Evolutionary conservation across 92 coral and sea anemone genomes (phyloP), one percentile per base, ranked within the genome.

Genomic region (Epizoanthus ramosus): DNA sequence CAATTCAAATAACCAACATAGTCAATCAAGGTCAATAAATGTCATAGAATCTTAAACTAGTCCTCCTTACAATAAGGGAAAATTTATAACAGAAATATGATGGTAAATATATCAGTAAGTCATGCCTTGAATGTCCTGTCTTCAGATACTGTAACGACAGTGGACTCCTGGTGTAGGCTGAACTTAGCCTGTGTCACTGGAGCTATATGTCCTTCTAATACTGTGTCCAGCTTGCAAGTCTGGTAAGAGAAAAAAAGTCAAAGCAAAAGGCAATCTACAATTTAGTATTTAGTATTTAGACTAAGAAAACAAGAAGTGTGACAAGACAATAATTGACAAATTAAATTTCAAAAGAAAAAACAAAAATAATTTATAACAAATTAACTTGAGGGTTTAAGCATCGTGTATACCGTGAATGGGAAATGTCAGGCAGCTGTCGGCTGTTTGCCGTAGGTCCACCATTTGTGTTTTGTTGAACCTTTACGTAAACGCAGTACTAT

Each of bases 91-190:
- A 2, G 61, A 50, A 50, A 22, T 18, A 75, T 10, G 2, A 37
- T 33, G 7, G 0, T 56, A 53, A n/a, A 53, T 57, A 52, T 22
- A 22, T 24, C 4, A 35, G 54, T 12, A 12, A 54, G 68, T 50
- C 22, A 22, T 86, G 92, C 98, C 94, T 96, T 93, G 61, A 90
- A 96, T 10, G 99, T 96, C 41, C 99, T 87, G 87, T 96, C 99
- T 83, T 96, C 99, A 50, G 92, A 84, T 71, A 88, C 88, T 3
- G 96, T 87, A 33, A 96, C 92, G 71, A 96, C 88, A 13, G 90
- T 74, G 52, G 74, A 83, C 66, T 92, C 96, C 19, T 88, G 87
- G 66, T 79, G 85, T 16, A 92, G 92, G 73, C 89, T 90, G 83
- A 96, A 96, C 81, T 90, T 81, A 31, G 99, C 95, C 43, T 92